These are phyloP conservation scores for Cephonodes hylas DNA, from an alignment of 2,888 invertebrate species.

Conservation along the genomic window DNA sequence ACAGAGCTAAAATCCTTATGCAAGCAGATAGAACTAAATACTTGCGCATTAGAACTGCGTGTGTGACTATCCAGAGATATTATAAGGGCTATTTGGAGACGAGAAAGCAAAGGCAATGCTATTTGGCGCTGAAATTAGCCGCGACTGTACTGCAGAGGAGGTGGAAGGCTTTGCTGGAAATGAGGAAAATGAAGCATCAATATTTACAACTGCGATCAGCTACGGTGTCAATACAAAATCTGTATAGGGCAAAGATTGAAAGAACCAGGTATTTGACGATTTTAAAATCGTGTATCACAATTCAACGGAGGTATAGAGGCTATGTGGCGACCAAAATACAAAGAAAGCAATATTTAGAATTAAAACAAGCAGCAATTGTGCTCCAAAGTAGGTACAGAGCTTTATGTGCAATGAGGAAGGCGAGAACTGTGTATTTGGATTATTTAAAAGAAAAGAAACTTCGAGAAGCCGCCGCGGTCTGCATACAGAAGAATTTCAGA, in stretches of 20 bases:
- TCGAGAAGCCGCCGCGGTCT: constrained; percentile 47
- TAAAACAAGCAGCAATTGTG: constrained; percentile 43
- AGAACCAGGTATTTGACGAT: constrained; percentile 38
- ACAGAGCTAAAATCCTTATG: constrained; percentile 59
- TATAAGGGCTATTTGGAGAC: constrained; percentile 49
- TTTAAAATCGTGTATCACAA: neutral
- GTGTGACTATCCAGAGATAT: constrained; percentile 61
- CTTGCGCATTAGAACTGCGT: constrained; percentile 49
- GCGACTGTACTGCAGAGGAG: constrained; percentile 61
- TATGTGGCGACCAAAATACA: constrained; percentile 18
- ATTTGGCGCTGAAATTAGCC: constrained; percentile 45
- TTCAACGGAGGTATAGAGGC: neutral
- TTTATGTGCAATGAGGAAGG: constrained; percentile 47
- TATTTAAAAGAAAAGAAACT: constrained; percentile 28
- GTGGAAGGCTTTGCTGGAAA: constrained; percentile 46
- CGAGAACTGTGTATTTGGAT: constrained; percentile 29
- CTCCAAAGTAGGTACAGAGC: constrained; percentile 69
- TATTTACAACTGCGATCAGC: constrained; percentile 21
- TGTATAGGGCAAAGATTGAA: constrained; percentile 53
- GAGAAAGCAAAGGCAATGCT: constrained; percentile 47
- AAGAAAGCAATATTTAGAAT: constrained; percentile 46
- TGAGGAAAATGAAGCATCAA: constrained; percentile 25
- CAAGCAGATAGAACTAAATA: constrained; percentile 52
- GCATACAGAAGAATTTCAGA: constrained; percentile 60
- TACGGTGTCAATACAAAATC: constrained; percentile 57